A percentile compares a stretch with the other conserved stretches of the same genome.
phyloP scores from a whole-genome alignment of 2,113 vertebrate genomes.

The Nettapus auritus region DNA sequence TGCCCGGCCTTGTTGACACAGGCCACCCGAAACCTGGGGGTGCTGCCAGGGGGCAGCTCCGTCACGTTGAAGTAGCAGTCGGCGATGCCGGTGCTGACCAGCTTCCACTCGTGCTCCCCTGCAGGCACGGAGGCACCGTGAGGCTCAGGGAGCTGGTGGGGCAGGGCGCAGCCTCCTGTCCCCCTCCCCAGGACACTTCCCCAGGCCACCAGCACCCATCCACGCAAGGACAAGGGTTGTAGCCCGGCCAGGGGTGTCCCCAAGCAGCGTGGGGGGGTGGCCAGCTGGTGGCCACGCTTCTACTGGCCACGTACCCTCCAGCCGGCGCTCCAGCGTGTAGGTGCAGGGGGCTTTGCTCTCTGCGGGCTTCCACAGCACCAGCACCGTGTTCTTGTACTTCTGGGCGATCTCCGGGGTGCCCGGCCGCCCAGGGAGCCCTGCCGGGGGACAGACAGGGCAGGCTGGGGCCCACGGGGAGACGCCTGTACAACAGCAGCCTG shows the following conservation, averaged over 20 bases:
- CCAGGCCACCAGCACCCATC: not conserved
- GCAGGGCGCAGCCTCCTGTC: not conserved
- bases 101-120: constrained; percentile 91
- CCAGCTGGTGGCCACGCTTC: not conserved
- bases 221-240: not conserved
- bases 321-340: constrained; percentile 88
- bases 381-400: constrained; percentile 91
- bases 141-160: rapidly evolving
- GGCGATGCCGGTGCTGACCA: constrained; percentile 84
- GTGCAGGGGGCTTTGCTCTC: constrained; percentile 92
- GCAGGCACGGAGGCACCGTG: not conserved
- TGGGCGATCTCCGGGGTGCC: constrained; percentile 94
- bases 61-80: constrained; percentile 96
- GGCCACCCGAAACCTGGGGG: constrained; percentile 90
- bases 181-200: not conserved
- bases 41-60: constrained; percentile 80
- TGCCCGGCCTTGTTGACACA: constrained; percentile 96
- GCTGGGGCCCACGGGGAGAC: not conserved
- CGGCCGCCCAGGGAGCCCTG: constrained; percentile 90
- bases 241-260: not conserved
- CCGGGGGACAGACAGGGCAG: not conserved
- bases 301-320: constrained; percentile 80
- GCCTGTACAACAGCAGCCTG: not conserved
- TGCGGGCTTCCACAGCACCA: constrained; percentile 94
- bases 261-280: not conserved